Base-by-base conservation (phyloP, 2,797 vertebrate species). In the Xenops minutus region DNA sequence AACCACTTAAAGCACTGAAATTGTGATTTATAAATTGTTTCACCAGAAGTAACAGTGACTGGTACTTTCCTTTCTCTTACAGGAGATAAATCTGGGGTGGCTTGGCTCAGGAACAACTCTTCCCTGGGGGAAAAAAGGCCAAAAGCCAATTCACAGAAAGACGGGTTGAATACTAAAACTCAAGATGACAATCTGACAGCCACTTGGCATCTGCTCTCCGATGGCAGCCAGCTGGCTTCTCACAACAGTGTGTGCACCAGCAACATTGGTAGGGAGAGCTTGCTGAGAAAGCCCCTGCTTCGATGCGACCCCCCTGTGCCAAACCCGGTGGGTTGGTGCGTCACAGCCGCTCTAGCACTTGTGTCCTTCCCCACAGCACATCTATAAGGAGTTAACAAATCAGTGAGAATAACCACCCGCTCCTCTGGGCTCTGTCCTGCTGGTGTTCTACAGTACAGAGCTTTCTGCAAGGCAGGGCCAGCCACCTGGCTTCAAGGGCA, bases 141-240 rank as follows among this genome's bases (percentile, higher is more conserved):
- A 95, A 96, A 97, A 94, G 95, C 89, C 95, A 96, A 96, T 83
- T 92, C 51, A 71, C 68, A 79, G 79, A 91, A 91, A 93, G 89
- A 75, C 0, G 18, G 78, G 54, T 81, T 54, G 89, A 95, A 89
- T 89, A 86, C 87, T 93, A 78, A 94, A 96, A 92, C 89, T 92
- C 75, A 84, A n/a, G 91, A 94, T 94, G 92, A 97, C 95, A 96
- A 84, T 96, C 95, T 97, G 95, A 96, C 92, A 97, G 95, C 95
- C 93, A 92, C 89, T 96, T 97, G 96, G 95, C 95, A 93, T 97
- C 95, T 97, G 95, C 64, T 96, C 85, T 94, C 91, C 76, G 72
- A 96, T 96, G 93, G 87, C 92, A 96, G 95, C 95, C 96, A 97
- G 96, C 92, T 97, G 92, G 95, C 95, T 96, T 81, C 94, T 91